Evolutionary conservation across 2,797 vertebrate species (phyloP).

Genomic region (Chelmon rostratus): DNA sequence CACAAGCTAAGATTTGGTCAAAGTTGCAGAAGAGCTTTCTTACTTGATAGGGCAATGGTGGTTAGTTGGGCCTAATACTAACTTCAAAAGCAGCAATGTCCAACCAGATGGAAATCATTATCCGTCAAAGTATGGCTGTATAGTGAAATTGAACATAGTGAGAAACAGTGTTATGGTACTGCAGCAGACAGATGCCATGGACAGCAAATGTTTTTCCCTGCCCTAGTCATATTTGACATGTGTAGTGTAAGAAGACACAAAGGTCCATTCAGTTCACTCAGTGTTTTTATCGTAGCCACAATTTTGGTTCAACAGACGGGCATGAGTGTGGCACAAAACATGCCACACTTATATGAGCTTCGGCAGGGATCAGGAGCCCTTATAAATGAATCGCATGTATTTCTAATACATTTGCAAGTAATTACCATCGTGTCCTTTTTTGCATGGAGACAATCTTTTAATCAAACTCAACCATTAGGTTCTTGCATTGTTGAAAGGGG

Average conservation of each 20-base stretch:
- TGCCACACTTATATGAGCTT: not conserved
- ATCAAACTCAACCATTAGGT: constrained; percentile 15
- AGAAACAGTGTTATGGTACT: not conserved
- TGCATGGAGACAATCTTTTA: constrained; percentile 22
- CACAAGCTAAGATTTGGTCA: constrained; percentile 25
- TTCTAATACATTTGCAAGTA: constrained; percentile 19
- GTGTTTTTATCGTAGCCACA: not conserved
- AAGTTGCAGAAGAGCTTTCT: constrained; percentile 7
- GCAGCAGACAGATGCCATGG: not conserved
- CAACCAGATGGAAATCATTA: not conserved
- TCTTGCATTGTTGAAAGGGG: not conserved
- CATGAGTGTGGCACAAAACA: not conserved
- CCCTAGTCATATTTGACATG: not conserved
- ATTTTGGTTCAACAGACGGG: constrained; percentile 1
- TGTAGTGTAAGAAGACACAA: not conserved
- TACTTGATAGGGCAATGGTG: constrained; percentile 24
- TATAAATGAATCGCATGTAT: constrained; percentile 16
- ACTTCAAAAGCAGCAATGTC: constrained; percentile 2
- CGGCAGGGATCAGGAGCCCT: not conserved
- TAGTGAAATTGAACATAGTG: not conserved
- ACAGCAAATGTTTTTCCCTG: not conserved
- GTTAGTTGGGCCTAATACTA: not conserved
- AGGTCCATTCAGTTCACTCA: not conserved
- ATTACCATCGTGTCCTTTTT: constrained; percentile 16
- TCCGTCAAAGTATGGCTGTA: not conserved